These are phyloP conservation scores for Pseudochirops corinnae DNA, from an alignment of 2,797 vertebrate species.

Conservation along the genomic window DNA sequence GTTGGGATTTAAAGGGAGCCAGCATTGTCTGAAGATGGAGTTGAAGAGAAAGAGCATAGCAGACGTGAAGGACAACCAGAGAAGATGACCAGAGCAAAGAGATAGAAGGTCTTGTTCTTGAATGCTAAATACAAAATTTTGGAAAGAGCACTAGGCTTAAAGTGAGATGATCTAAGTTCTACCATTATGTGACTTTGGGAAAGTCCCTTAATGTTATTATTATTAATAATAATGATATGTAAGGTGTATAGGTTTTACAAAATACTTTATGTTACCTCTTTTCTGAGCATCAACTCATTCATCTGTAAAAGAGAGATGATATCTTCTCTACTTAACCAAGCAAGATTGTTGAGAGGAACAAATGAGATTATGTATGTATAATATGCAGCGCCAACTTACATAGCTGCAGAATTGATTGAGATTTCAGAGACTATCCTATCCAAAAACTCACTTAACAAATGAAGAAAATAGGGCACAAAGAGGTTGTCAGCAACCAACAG, in stretches of 20 bases:
- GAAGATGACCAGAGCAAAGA: background rate
- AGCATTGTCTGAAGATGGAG: background rate
- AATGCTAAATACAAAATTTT: background rate
- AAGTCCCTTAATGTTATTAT: background rate
- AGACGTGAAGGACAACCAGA: background rate
- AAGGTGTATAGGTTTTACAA: background rate
- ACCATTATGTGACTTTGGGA: background rate
- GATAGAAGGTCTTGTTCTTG: background rate
- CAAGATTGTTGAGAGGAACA: background rate
- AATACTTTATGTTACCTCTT: background rate
- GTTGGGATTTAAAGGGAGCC: background rate
- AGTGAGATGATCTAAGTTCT: background rate
- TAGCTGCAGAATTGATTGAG: background rate
- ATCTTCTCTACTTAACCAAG: accelerated
- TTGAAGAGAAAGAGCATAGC: background rate
- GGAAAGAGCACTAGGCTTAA: background rate
- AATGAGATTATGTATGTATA: accelerated
- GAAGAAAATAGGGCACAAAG: background rate
- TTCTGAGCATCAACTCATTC: background rate
- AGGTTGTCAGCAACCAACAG: background rate
- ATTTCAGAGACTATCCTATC: background rate
- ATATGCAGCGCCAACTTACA: background rate
- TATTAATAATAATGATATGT: background rate
- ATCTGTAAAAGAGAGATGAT: background rate
- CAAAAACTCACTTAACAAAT: background rate